Evolutionary conservation across 2,113 vertebrate genomes (phyloP).

Genomic region (Apteryx mantelli): DNA sequence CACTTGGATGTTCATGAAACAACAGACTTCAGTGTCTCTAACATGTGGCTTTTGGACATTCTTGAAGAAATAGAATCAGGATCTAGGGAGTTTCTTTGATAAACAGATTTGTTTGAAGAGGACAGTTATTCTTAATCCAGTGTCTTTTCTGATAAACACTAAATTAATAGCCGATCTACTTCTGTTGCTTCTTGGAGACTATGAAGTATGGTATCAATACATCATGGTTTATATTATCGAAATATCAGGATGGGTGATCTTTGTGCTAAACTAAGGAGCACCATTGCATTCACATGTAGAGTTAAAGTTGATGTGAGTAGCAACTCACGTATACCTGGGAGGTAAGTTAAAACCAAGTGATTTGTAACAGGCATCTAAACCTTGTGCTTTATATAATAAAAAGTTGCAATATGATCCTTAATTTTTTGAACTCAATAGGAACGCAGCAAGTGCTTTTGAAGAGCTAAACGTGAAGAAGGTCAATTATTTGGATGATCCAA

Average conservation of each 20-base stretch:
- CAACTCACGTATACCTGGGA: background rate
- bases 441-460: background rate
- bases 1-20: slow-evolving; percentile 31
- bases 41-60: slow-evolving; percentile 46
- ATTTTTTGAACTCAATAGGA: background rate
- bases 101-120: slow-evolving; percentile 23
- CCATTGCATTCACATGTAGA: background rate
- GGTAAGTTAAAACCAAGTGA: background rate
- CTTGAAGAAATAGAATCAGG: background rate
- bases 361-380: background rate
- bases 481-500: background rate
- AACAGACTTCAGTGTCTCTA: slow-evolving; percentile 13
- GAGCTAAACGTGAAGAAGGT: background rate
- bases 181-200: background rate
- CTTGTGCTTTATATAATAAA: background rate
- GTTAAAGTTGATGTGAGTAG: background rate
- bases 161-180: background rate
- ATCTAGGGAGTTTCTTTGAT: slow-evolving; percentile 1
- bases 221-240: background rate
- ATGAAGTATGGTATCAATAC: background rate
- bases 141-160: background rate
- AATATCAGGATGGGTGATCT: background rate
- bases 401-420: background rate
- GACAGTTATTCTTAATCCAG: background rate
- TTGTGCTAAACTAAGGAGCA: background rate